phyloP scores from a whole-genome alignment of 1,140 invertebrate species.

The Drosophila tropicalis region DNA sequence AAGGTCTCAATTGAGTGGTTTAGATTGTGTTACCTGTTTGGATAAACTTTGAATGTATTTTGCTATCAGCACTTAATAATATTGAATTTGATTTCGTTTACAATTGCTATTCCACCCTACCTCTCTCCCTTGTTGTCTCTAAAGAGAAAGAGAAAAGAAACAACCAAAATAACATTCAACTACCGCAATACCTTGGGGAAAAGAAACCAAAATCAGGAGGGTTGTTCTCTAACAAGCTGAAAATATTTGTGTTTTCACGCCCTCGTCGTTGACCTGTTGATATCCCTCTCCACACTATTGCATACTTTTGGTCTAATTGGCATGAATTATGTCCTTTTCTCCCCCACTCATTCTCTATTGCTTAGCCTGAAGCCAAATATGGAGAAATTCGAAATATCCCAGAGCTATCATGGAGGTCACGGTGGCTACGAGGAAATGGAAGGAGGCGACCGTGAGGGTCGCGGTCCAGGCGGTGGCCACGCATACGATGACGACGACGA shows the following conservation, averaged over 20 bases:
- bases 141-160: background rate
- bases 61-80: constrained; percentile 82
- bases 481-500: constrained; percentile 84
- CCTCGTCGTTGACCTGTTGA: constrained; percentile 64
- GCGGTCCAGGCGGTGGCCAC: constrained; percentile 83
- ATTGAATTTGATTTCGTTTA: constrained; percentile 78
- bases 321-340: constrained; percentile 58
- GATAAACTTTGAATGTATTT: constrained; percentile 60
- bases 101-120: background rate
- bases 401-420: constrained; percentile 82
- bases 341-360: background rate
- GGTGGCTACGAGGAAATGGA: constrained; percentile 85
- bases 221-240: constrained; percentile 69
- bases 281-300: background rate
- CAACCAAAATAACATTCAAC: constrained; percentile 15
- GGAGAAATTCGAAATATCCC: constrained; percentile 86
- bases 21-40: constrained; percentile 42
- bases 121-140: background rate
- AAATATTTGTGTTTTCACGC: constrained; percentile 75
- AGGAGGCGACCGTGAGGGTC: constrained; percentile 84
- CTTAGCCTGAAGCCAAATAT: constrained; percentile 76
- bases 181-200: constrained; percentile 61
- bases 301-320: constrained; percentile 56
- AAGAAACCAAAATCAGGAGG: constrained; percentile 32
- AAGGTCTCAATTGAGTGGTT: constrained; percentile 45